Conservation (phyloP, 2,113 vertebrate genomes). For the Polypterus senegalus region DNA sequence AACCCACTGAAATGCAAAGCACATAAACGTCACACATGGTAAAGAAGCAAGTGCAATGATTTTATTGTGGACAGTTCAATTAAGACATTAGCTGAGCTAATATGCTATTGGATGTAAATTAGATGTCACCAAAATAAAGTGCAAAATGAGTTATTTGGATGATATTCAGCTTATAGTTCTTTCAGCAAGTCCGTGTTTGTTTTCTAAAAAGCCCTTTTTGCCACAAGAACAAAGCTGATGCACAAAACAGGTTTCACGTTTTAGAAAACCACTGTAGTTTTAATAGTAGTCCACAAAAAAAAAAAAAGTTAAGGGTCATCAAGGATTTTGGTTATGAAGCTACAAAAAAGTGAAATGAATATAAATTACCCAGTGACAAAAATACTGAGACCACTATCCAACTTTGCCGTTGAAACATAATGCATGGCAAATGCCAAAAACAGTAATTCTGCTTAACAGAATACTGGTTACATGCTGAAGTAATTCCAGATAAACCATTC, state of each 20-base stretch:
- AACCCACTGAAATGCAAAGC: not conserved
- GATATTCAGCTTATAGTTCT: no score
- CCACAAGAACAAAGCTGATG: constrained; percentile 67
- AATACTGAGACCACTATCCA: not conserved
- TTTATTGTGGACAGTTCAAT: constrained; percentile 74
- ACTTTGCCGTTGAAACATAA: not conserved
- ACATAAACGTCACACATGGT: constrained; percentile 17
- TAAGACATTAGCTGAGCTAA: constrained; percentile 81
- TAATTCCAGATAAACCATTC: not conserved
- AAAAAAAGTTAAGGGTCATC: constrained; percentile 7
- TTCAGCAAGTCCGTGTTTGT: no score
- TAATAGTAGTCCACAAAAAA: constrained; percentile 14
- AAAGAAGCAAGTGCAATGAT: constrained; percentile 45
- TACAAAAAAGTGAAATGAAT: not conserved
- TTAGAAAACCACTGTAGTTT: constrained; percentile 20
- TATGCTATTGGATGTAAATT: constrained; percentile 64
- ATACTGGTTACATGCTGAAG: not conserved
- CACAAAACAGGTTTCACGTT: constrained; percentile 44
- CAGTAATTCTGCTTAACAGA: not conserved
- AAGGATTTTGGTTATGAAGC: constrained; percentile 14
- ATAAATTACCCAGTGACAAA: not conserved
- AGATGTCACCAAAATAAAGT: constrained; percentile 85
- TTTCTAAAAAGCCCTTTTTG: constrained; percentile 85
- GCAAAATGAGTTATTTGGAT: constrained; percentile 70
- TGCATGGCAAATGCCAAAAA: not conserved